phyloP scores from a whole-genome alignment of 2,888 invertebrate species.

The Cheilosia vulpina region DNA sequence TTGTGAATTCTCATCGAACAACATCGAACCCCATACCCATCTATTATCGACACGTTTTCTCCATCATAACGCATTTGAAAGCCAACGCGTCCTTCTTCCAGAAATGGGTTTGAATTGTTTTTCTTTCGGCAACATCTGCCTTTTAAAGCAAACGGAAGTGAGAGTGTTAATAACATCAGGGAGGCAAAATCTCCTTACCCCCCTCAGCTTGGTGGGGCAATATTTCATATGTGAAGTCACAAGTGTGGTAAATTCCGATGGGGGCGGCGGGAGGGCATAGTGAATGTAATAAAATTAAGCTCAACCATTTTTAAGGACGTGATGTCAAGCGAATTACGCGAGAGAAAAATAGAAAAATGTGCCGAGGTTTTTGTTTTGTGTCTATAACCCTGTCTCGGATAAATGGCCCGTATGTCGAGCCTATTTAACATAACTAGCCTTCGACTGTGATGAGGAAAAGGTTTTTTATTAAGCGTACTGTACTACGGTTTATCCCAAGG shows the following conservation, averaged over 20 bases:
- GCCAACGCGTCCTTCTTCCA: constrained; percentile 25
- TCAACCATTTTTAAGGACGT: constrained; percentile 4
- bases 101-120: constrained; percentile 27
- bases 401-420: too few relatives aligned
- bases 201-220: constrained; percentile 16
- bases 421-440: too few relatives aligned
- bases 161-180: constrained; percentile 38
- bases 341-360: too few relatives aligned
- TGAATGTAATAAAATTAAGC: constrained; percentile 28
- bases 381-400: too few relatives aligned
- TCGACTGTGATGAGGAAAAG: too few relatives aligned
- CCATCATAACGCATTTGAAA: constrained; percentile 67
- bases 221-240: constrained; percentile 46
- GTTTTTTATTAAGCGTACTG: too few relatives aligned
- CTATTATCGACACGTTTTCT: constrained; percentile 71
- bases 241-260: constrained; percentile 37
- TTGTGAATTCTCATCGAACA: constrained; percentile 21
- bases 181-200: constrained; percentile 3
- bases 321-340: too few relatives aligned
- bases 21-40: constrained; percentile 35
- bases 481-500: too few relatives aligned
- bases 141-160: constrained; percentile 35
- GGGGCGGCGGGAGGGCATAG: not conserved
- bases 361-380: too few relatives aligned
- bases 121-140: constrained; percentile 56